Evolutionary conservation across 2,888 invertebrate genomes (phyloP), one percentile per base, ranked within the genome.

Genomic region (Kuschelorhynchus macadamiae): DNA sequence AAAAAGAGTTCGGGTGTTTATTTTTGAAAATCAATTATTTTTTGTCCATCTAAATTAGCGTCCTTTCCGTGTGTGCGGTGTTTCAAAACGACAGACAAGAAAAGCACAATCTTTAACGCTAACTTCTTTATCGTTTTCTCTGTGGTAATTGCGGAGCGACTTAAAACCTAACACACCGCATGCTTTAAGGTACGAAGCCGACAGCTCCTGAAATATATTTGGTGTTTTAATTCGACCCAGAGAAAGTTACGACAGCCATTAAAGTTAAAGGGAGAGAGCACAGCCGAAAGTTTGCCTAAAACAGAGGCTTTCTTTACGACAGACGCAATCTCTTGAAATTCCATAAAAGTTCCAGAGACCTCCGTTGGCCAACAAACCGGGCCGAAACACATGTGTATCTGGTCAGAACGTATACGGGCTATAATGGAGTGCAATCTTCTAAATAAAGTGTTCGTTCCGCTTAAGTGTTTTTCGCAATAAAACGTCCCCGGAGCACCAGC

Each of bases 391-490:
- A 68, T 72, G 67, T 70, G 67, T 52, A 71, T 63, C 46, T 41
- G 39, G 52, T 36, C 55, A 49, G 56, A 66, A 67, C 66, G 70
- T 71, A n/a, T n/a, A 76, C 73, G 76, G 77, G 77, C 78, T 78
- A 78, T 77, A 77, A 72, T 72, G 74, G 77, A 76, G 75, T 76
- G 78, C 76, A 79, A 80, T 79, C 77, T 78, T 76, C 77, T 80
- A 78, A 80, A 79, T 79, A 79, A 77, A 78, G 75, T 72, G 76
- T 72, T 73, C 71, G 73, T 77, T 75, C 74, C 75, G 74, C 74
- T 76, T 79, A 80, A 81, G 79, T 79, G 79, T 79, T 79, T 80
- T 80, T 78, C 77, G 80, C 79, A 77, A 80, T 81, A 81, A 81
- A 80, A 77, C 77, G 76, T 74, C 79, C 75, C 77, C 55, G 70